Conservation (phyloP, 2,113 vertebrate species). For the Cnemophilus loriae region DNA sequence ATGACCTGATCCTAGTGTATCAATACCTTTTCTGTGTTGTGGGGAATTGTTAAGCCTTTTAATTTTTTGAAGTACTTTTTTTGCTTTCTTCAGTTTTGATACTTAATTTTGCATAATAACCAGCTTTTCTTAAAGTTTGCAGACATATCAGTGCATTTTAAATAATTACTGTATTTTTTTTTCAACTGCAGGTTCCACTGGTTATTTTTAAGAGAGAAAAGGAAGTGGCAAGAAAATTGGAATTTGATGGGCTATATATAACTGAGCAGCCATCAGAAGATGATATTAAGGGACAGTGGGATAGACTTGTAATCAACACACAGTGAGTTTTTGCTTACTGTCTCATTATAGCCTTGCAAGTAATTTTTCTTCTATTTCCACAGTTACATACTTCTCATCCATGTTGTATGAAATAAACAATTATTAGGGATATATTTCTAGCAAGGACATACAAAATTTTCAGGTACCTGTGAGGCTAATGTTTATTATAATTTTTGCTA, state of each 20-base stretch:
- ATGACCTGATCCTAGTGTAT: neutral
- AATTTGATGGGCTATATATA: slow-evolving; percentile 95
- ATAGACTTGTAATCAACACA: slow-evolving; percentile 94
- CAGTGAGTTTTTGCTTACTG: slow-evolving; percentile 80
- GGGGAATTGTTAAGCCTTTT: neutral
- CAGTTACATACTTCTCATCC: neutral
- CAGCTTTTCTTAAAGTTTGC: neutral
- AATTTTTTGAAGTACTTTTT: neutral
- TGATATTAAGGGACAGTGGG: slow-evolving; percentile 98
- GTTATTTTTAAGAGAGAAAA: slow-evolving; percentile 98
- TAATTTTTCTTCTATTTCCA: neutral
- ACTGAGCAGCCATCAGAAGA: slow-evolving; percentile 97
- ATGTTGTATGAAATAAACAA: neutral
- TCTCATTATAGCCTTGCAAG: neutral
- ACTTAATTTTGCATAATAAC: neutral
- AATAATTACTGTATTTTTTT: neutral
- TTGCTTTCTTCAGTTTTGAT: neutral
- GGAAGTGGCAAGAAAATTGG: slow-evolving; percentile 93
- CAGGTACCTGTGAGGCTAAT: neutral
- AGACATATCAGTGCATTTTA: neutral
- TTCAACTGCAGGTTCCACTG: slow-evolving; percentile 81
- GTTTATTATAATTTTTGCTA: neutral
- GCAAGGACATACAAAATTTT: neutral
- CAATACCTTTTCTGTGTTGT: neutral
- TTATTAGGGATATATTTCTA: neutral